phyloP scores from a whole-genome alignment of 2,113 vertebrate genomes.

The Ameiurus melas region DNA sequence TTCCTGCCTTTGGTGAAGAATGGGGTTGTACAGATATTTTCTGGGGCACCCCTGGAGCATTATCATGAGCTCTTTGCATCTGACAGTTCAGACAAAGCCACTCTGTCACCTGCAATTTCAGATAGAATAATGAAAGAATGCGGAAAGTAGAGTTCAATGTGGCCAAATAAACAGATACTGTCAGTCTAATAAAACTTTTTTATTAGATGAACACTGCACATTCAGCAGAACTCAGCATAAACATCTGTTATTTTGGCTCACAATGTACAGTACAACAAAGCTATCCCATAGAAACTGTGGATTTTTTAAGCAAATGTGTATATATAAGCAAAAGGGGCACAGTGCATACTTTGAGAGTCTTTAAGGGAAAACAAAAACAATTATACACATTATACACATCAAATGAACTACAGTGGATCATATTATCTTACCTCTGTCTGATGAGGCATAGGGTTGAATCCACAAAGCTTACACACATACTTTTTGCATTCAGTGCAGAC shows the following conservation, averaged over 20 bases:
- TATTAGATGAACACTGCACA: not conserved
- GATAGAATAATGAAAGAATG: not conserved
- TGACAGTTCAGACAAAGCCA: constrained; percentile 99
- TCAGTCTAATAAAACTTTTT: not conserved
- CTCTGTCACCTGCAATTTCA: constrained; percentile 79
- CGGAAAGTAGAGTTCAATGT: not conserved
- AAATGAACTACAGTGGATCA: not conserved
- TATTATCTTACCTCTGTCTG: constrained; percentile 76
- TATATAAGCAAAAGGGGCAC: not conserved
- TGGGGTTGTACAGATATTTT: constrained; percentile 63
- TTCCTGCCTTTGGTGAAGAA: constrained; percentile 48
- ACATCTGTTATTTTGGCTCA: not conserved
- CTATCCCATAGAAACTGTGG: not conserved
- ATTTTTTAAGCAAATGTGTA: too few relatives aligned
- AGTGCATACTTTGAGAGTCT: not conserved
- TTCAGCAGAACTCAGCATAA: not conserved
- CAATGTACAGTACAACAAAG: not conserved
- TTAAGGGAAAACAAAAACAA: not conserved
- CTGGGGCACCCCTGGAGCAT: constrained; percentile 62
- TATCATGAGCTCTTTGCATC: constrained; percentile 88
- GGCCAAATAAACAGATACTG: not conserved
- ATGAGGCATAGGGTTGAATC: constrained; percentile 85
- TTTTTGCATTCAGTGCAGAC: constrained; percentile 84
- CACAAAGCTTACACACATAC: constrained; percentile 83
- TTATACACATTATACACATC: not conserved